Evolutionary conservation across 2,113 vertebrate genomes (phyloP), one percentile per base, ranked within the genome.

Genomic region (Scomber japonicus): DNA sequence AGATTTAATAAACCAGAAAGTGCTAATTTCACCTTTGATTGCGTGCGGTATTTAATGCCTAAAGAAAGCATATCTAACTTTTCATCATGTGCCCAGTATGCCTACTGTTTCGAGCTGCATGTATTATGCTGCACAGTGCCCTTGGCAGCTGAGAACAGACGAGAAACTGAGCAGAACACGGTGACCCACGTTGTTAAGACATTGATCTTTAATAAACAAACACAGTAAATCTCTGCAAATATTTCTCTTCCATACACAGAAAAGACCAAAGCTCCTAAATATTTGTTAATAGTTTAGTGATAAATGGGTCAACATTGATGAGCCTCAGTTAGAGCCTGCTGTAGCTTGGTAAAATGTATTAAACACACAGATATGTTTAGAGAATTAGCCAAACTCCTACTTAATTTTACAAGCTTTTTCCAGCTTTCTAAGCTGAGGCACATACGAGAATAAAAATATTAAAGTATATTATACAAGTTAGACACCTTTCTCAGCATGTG

Each of bases 21-120:
- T 84, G 81, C 86, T 91, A 86, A 89, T 92, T 93, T 92, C 89
- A 90, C 89, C 88, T 91, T 83, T 91, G 86, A 92, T 86, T 91
- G 91, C 79, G 17, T 91, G 84, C 71, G 5, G 83, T 85, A 87
- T 89, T 89, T 90, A 90, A 78, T 83, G 82, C 82, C 78, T 70
- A 78, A 90, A 91, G 72, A 89, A 89, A 86, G 76, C 75, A 83
- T 56, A 86, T 89, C 82, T 77, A 60, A 75, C 81, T 89, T 79
- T 82, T 79, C 75, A 85, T 87, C 80, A 53, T 82, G 85, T 72
- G 82, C 76, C 77, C 77, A 54, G 74, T 72, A 64, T 75, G 74
- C 62, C 76, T 21, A 17, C 86, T 80, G 86, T 62, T 80, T 48
- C 51, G 80, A 72, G 80, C 73, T 69, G 74, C 77, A 30, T 71